phyloP scores from a whole-genome alignment of 1,140 invertebrate species.

The Trachelipus rathkii region DNA sequence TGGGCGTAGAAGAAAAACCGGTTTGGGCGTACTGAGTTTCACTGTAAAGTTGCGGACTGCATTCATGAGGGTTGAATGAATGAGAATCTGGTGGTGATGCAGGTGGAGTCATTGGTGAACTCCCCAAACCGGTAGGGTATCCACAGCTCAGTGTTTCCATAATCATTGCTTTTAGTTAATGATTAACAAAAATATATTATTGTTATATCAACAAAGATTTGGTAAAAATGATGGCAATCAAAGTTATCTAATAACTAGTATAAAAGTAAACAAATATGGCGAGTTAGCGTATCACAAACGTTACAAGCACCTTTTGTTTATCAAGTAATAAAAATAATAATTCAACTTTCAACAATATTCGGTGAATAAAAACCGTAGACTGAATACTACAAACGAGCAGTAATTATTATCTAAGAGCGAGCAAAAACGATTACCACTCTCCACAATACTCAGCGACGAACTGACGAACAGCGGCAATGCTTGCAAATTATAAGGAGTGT shows the following conservation, averaged over 20 bases:
- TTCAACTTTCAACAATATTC: not conserved
- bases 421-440: not conserved
- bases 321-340: not conserved
- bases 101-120: slow-evolving; percentile 34
- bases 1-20: slow-evolving; percentile 24
- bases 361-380: not conserved
- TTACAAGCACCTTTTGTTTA: no score
- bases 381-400: not conserved
- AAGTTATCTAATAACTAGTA: no score
- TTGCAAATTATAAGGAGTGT: slow-evolving; percentile 5
- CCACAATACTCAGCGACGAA: not conserved
- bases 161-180: not conserved
- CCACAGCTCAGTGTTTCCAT: slow-evolving; percentile 36
- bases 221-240: no score
- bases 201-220: no score
- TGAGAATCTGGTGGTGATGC: slow-evolving; percentile 34
- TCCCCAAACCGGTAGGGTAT: slow-evolving; percentile 20
- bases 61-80: slow-evolving; percentile 26
- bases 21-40: slow-evolving; percentile 7
- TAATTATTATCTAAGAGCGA: not conserved
- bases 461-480: not conserved
- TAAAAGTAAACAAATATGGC: no score
- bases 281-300: no score
- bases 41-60: slow-evolving; percentile 22
- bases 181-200: no score